Evolutionary conservation across 2,113 vertebrate species (phyloP), one percentile per base, ranked within the genome.

Genomic region (Alexandromys fortis): DNA sequence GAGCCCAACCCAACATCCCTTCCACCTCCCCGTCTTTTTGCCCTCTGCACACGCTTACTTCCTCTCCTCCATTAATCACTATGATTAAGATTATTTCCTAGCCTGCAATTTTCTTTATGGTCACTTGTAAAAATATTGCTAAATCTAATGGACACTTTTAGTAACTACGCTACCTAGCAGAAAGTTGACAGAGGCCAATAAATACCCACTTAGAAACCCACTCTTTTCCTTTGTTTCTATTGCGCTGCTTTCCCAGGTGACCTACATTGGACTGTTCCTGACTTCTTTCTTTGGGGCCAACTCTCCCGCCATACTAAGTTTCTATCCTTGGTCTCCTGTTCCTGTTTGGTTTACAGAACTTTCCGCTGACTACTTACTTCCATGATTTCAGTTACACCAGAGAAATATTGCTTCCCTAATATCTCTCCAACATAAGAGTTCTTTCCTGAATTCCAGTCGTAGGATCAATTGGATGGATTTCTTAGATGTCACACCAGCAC

Each of bases 361-460:
- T 82, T 42, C 30, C 30, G 49, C 81, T 96, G 63, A 14, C 83
- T 82, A 81, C n/a, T 81, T 70, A 14, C 65, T 91, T 79, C 47
- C 5, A 49, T 38, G 35, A 42, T 86, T 90, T 92, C 42, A 72
- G 38, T 38, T 90, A 33, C 52, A 93, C 63, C 21, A 87, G 58
- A 65, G 11, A 70, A 24, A 91, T 42, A 42, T 5, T 16, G 35
- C 47, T 65, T 96, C 65, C 35, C 30, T 87, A 70, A 26, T 38
- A 90, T 79, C 58, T 94, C 87, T 90, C 68, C 61, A 95, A 85
- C 17, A 81, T 55, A 47, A 72, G 76, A 86, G 13, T 67, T 82
- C 19, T 88, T 76, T 97, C 52, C 16, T 78, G 38, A 94, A 73
- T 72, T 81, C 47, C 16, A 76, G 33, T 47, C 52, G 49, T 61